Percentiles rank a stretch among this genome's conserved stretches.
Evolutionary conservation across 1,140 invertebrate species (phyloP).

Genomic region (Harpegnathos saltator): DNA sequence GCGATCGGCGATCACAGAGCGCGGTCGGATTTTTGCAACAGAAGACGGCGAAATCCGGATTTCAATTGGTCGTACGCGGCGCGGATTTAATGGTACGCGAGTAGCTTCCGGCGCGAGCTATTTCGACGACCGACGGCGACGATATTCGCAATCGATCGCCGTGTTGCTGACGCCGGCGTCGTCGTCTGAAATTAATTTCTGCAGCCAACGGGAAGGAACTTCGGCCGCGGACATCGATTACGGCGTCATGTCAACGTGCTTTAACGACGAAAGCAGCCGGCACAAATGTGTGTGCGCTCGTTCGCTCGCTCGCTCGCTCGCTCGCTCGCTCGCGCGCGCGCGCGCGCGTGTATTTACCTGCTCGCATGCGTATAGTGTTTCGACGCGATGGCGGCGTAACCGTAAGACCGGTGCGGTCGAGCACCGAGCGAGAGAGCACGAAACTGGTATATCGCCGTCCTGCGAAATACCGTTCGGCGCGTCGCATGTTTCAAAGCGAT

Average conservation of each 20-base stretch:
- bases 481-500: slow-evolving; percentile 56
- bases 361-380: slow-evolving; percentile 35
- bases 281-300: slow-evolving; percentile 13
- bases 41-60: slow-evolving; percentile 1
- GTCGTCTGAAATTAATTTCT: slow-evolving; percentile 60
- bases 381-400: slow-evolving; percentile 42
- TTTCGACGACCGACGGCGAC: not conserved
- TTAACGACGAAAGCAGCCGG: slow-evolving; percentile 58
- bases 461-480: slow-evolving; percentile 39
- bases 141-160: slow-evolving; percentile 40
- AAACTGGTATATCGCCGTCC: slow-evolving; percentile 9
- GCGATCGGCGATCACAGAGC: not conserved
- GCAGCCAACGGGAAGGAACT: slow-evolving; percentile 49
- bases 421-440: slow-evolving; percentile 4
- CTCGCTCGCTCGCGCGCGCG: not conserved
- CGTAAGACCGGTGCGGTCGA: slow-evolving; percentile 38
- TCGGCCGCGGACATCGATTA: slow-evolving; percentile 56
- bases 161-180: slow-evolving; percentile 44
- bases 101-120: not conserved
- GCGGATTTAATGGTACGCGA: slow-evolving; percentile 16
- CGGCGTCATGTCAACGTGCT: slow-evolving; percentile 56
- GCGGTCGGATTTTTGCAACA: not conserved
- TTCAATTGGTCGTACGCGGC: not conserved
- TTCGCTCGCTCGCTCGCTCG: slow-evolving; percentile 11
- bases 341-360: slow-evolving; percentile 36